Evolutionary conservation across 2,888 invertebrate genomes (phyloP).

Genomic region (Julus scandinavius): DNA sequence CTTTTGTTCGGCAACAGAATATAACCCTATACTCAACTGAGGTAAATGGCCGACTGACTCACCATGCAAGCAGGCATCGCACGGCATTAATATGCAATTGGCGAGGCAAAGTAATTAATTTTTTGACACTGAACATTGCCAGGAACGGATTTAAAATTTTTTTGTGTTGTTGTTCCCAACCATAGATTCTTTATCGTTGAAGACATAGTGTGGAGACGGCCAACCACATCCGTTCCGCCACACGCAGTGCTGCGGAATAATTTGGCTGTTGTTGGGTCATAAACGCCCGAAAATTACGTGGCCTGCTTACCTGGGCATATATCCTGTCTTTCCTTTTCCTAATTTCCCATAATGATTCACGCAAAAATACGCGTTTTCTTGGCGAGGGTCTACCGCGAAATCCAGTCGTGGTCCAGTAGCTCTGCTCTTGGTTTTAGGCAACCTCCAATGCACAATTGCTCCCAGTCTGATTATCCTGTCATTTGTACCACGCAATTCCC

Average conservation of each 20-base stretch:
- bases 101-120: background rate
- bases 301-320: slow-evolving; percentile 14
- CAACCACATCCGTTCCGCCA: slow-evolving; percentile 11
- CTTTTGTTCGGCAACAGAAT: background rate
- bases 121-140: slow-evolving; percentile 1
- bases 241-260: background rate
- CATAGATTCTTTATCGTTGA: background rate
- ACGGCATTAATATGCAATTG: background rate
- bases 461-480: no score
- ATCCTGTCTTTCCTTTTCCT: background rate
- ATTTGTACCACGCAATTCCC: no score
- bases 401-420: background rate
- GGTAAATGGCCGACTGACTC: background rate
- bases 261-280: background rate
- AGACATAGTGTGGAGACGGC: background rate
- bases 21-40: background rate
- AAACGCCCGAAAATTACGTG: slow-evolving; percentile 33
- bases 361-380: background rate
- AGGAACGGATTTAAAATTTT: background rate
- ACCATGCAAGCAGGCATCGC: background rate
- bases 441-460: no score
- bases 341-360: slow-evolving; percentile 11
- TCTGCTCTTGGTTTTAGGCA: no score
- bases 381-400: background rate
- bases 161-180: no score